phyloP scores from a whole-genome alignment of 2,888 invertebrate species.

The Xiphydria camelus region DNA sequence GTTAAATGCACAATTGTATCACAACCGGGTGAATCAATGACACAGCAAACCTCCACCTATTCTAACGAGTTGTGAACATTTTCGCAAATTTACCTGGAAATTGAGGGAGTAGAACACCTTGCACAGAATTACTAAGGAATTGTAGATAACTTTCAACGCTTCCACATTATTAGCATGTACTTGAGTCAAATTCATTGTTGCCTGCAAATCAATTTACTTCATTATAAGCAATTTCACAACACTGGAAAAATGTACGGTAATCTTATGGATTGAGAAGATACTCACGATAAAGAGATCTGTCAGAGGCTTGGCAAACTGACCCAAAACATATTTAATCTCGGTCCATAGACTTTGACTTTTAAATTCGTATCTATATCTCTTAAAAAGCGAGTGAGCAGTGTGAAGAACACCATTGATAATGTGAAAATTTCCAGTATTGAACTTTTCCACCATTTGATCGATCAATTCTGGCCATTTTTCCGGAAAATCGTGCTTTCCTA shows the following conservation, averaged over 20 bases:
- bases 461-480: conserved; percentile 94
- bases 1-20: neutral
- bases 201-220: conserved; percentile 60
- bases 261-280: conserved; percentile 18
- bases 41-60: neutral
- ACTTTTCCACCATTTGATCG: conserved; percentile 90
- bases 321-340: conserved; percentile 95
- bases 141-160: conserved; percentile 84
- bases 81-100: conserved; percentile 68
- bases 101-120: conserved; percentile 98
- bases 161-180: conserved; percentile 78
- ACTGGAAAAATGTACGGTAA: neutral
- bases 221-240: neutral
- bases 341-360: conserved; percentile 94
- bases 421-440: conserved; percentile 88
- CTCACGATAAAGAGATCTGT: conserved; percentile 86
- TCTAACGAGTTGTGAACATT: neutral
- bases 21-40: neutral
- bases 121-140: conserved; percentile 83
- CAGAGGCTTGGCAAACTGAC: conserved; percentile 89
- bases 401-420: conserved; percentile 92
- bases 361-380: conserved; percentile 93
- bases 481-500: conserved; percentile 97
- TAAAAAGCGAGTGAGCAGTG: conserved; percentile 96
- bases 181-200: conserved; percentile 80